Percentiles rank a stretch among this genome's conserved stretches.
Evolutionary conservation across 35 echinoderm and acorn worm genomes (phyloP).

Genomic region (Holothuria glaberrima): DNA sequence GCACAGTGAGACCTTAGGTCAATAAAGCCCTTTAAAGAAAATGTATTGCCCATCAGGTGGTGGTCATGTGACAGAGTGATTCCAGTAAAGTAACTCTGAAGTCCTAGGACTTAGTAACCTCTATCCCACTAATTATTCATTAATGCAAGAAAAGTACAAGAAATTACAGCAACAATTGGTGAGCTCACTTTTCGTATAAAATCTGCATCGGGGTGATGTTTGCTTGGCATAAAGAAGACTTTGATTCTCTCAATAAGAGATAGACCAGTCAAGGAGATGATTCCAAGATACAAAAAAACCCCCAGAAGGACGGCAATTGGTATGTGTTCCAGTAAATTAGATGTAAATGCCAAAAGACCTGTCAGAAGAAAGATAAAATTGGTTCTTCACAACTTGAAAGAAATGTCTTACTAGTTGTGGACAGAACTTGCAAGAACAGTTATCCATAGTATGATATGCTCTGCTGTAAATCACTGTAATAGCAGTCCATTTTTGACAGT

Average conservation of each 20-base stretch:
- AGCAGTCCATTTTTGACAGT: too few species aligned
- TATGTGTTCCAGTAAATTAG: constrained; percentile 79
- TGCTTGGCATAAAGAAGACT: constrained; percentile 97
- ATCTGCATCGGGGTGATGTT: constrained; percentile 90
- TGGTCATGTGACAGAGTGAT: too few species aligned
- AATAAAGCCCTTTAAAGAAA: too few species aligned
- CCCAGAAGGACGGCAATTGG: constrained; percentile 94
- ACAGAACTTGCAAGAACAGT: too few species aligned
- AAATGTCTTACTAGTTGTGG: too few species aligned
- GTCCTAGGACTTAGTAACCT: too few species aligned
- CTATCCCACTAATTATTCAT: too few species aligned
- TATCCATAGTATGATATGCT: too few species aligned
- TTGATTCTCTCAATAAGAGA: constrained; percentile 86
- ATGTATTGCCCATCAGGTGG: too few species aligned
- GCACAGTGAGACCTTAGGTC: too few species aligned
- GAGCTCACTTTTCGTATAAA: constrained; percentile 38
- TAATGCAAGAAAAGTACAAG: not conserved
- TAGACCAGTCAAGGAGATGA: constrained; percentile 87
- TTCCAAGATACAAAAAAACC: constrained; percentile 93
- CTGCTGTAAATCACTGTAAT: too few species aligned
- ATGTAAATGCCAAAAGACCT: constrained; percentile 82
- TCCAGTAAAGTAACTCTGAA: too few species aligned
- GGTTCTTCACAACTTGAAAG: not conserved
- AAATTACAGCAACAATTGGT: not conserved
- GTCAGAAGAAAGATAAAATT: not conserved